Evolutionary conservation across 30 jellyfish, hydroid and myxozoan genomes (phyloP), one percentile per base, ranked within the genome.

Genomic region (Chrysaora quinquecirrha): DNA sequence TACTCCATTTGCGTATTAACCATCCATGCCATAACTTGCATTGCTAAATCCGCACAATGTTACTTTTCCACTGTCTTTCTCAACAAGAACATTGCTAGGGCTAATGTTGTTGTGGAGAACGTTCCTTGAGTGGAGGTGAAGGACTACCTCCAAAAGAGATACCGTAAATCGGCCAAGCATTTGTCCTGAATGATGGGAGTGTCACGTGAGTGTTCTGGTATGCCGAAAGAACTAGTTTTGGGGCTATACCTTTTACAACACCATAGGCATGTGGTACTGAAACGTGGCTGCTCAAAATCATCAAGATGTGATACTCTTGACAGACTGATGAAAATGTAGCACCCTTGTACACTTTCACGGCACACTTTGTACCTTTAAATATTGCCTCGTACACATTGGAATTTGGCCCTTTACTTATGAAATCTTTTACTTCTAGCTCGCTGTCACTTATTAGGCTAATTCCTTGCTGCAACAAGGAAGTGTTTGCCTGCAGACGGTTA

Each of bases 261-360:
- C 81, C 81, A 25, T 6, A 69, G 1, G 81, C 81, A 47, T 69
- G 81, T 30, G 81, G 81, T 0, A 69, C 63, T 9, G 65, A 30
- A 18, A 11, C 63, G 60, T 69, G 81, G 32, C 81, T 69, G 43
- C 81, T 69, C 3, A 69, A 34, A 1, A 69, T 27, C 81, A 69
- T 69, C 12, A 69, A 31, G 34, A 69, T 69, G 20, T 69, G 81
- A 18, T 69, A 69, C 22, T 69, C 81, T n/a, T 35, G 32, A 33
- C 64, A 69, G 16, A 34, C 81, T 14, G 81, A 64, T 1, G 81
- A 22, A 47, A 69, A 69, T 34, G 81, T 9, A 0, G 30, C 61
- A 30, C 64, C 81, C n/a, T 69, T 69, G 19, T 30, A 69, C 0
- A 16, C 54, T 14, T 38, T 38, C 14, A 14, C 54, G 14, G 54